Conservation (phyloP, 2,797 vertebrate species). For the Onychomys leucogaster region DNA sequence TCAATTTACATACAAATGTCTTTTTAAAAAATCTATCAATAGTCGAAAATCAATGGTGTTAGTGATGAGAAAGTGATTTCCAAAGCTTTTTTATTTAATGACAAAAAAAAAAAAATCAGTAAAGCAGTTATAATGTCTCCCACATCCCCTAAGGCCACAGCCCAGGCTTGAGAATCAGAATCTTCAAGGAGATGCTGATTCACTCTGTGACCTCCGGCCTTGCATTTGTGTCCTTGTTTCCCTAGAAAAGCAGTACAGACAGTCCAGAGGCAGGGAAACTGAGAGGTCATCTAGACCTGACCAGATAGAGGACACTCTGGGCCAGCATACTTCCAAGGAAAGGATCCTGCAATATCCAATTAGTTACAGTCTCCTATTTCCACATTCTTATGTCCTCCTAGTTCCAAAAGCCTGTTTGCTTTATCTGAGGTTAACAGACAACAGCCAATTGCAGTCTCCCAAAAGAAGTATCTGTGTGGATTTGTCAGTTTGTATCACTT, state of each 20-base stretch:
- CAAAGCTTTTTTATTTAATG: constrained; percentile 34
- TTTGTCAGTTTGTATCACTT: constrained; percentile 33
- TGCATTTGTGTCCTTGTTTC: constrained; percentile 23
- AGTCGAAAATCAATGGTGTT: constrained; percentile 75
- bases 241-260: constrained; percentile 10
- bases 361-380: background rate
- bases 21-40: constrained; percentile 63
- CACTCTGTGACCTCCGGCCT: constrained; percentile 20
- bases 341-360: background rate
- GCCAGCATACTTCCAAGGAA: background rate
- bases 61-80: constrained; percentile 59
- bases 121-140: background rate
- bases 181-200: background rate
- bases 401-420: constrained; percentile 36
- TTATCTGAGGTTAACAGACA: constrained; percentile 10
- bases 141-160: background rate
- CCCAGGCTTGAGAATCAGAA: background rate
- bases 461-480: constrained; percentile 56
- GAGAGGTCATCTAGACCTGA: constrained; percentile 24
- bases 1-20: constrained; percentile 77
- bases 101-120: background rate
- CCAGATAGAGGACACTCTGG: background rate
- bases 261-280: background rate
- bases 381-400: background rate
- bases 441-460: constrained; percentile 10